Evolutionary conservation across 2,113 vertebrate species (phyloP), one percentile per base, ranked within the genome.

Genomic region (Eudorcas thomsonii): DNA sequence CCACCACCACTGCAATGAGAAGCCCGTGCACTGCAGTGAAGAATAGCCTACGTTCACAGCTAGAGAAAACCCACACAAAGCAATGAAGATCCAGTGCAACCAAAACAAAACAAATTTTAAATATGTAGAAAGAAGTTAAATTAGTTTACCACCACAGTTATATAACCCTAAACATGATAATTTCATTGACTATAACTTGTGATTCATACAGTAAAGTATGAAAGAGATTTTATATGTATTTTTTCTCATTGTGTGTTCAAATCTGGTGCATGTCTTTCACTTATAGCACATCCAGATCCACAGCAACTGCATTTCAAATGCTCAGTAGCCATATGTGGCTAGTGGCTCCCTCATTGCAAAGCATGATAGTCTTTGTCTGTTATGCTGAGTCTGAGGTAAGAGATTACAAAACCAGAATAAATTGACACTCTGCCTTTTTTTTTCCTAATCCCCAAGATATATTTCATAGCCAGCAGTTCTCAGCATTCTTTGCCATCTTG

Each of bases 341-440:
- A 39, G 36, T 15, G 57, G 50, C 33, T 59, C 10, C 23, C 16
- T 52, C 19, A 55, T 0, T 48, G 45, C 21, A 45, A 2, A 48
- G 9, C 33, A 11, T 1, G n/a, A 14, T 19, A 12, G 10, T 15
- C 17, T 71, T 12, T 12, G n/a, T 71, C 64, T 71, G 19, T 71
- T 60, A 54, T 7, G 43, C 13, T 25, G 13, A 94, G 25, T 60
- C 50, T 45, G 39, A 57, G 19, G 25, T 39, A 45, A 62, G 2
- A 55, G 60, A 45, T 55, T 25, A 48, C 15, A 94, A 92, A 88
- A 50, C 30, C 36, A 92, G 54, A 92, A 81, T 52, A 57, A 96
- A 77, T n/a, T 25, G 74, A 78, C 15, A 25, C 14, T 19, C 50
- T 55, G 55, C n/a, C 48, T 74, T 86, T 74, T 86, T 33, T 33